A percentile compares a stretch with the other conserved stretches of the same genome.
Conservation (phyloP, 1,140 invertebrate species). For the Trigoniulus corallinus region DNA sequence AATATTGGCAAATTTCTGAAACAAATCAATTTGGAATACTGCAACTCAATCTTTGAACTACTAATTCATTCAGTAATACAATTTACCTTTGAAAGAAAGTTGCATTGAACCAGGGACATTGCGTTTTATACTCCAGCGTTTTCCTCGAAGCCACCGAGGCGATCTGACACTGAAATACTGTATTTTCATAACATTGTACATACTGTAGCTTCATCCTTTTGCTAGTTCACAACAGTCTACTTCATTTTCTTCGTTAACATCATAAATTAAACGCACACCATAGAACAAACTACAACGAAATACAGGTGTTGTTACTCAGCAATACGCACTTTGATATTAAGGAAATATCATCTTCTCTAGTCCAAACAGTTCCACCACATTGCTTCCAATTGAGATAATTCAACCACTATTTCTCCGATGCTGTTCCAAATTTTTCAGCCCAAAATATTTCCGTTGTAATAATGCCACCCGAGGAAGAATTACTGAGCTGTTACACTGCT, state of each 20-base stretch:
- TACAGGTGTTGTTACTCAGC: background rate
- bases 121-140: constrained; percentile 33
- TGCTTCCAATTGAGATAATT: constrained; percentile 35
- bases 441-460: constrained; percentile 29
- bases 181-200: constrained; percentile 6
- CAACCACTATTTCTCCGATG: constrained; percentile 36
- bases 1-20: too few relatives aligned
- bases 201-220: constrained; percentile 21
- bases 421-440: constrained; percentile 32
- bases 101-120: constrained; percentile 26
- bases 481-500: constrained; percentile 29
- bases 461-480: constrained; percentile 25
- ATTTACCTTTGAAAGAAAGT: constrained; percentile 24
- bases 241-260: constrained; percentile 28
- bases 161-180: constrained; percentile 29
- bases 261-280: constrained; percentile 15
- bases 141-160: constrained; percentile 33
- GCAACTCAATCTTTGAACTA: too few relatives aligned
- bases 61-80: too few relatives aligned
- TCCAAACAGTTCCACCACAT: constrained; percentile 32
- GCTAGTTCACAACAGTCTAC: constrained; percentile 31
- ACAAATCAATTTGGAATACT: too few relatives aligned
- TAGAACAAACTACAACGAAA: background rate
- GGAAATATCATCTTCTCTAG: constrained; percentile 29
- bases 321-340: constrained; percentile 27